A percentile compares a stretch with the other conserved stretches of the same genome.
Evolutionary conservation across 2,888 invertebrate species (phyloP).

Genomic region (Brenthis daphne): DNA sequence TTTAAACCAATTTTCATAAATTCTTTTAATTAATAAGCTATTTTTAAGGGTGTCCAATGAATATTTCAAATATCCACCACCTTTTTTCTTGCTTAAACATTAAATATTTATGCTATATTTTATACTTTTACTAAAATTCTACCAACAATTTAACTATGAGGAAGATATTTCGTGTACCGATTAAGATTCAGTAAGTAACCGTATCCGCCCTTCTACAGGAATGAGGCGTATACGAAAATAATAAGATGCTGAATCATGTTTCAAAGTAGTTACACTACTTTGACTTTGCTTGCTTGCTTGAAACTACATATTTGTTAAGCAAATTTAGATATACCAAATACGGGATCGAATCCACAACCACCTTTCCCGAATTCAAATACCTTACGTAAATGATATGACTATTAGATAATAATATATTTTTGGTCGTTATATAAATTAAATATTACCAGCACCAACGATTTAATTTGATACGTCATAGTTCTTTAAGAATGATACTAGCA

Average conservation of each 20-base stretch:
- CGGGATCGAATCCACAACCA: no score
- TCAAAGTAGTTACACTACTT: neutral
- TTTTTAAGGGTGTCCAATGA: no score
- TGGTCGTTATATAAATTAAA: neutral
- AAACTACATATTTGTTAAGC: no score
- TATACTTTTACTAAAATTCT: no score
- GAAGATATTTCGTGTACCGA: neutral
- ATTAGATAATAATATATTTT: no score
- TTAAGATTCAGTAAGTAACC: neutral
- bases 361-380: no score
- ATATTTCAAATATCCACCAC: no score
- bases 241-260: neutral
- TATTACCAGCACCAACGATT: neutral
- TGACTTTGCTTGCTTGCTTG: neutral
- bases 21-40: neutral
- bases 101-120: no score
- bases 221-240: conserved; percentile 4
- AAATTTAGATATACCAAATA: no score
- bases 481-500: conserved; percentile 11
- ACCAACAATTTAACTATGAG: neutral
- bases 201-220: conserved; percentile 9
- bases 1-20: no score
- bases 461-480: neutral
- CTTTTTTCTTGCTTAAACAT: no score
- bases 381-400: no score